These are phyloP conservation scores for Limnephilus lunatus DNA, from an alignment of 2,888 invertebrate species.

Conservation along the genomic window DNA sequence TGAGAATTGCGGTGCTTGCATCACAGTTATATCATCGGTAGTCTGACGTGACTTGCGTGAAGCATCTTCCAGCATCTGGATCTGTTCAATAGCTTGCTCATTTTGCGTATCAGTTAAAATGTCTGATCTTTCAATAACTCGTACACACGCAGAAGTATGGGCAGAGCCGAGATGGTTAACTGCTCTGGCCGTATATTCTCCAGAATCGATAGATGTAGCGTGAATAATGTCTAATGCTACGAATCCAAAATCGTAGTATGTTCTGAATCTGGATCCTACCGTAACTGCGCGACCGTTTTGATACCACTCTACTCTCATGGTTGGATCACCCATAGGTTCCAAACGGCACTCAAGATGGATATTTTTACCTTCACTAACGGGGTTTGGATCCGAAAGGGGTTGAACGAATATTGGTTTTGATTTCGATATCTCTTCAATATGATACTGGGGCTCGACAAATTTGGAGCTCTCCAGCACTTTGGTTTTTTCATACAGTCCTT, in stretches of 20 bases:
- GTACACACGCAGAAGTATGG: slow-evolving; percentile 93
- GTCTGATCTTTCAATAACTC: slow-evolving; percentile 89
- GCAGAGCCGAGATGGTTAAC: slow-evolving; percentile 95
- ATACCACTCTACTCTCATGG: slow-evolving; percentile 97
- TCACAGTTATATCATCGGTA: slow-evolving; percentile 88
- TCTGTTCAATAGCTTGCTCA: slow-evolving; percentile 94
- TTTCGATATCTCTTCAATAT: slow-evolving; percentile 94
- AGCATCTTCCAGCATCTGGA: slow-evolving; percentile 91
- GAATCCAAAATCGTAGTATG: slow-evolving; percentile 98
- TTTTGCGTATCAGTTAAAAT: slow-evolving; percentile 93
- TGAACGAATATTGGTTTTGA: slow-evolving; percentile 96
- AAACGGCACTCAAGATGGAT: slow-evolving; percentile 94
- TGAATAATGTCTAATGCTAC: slow-evolving; percentile 97
- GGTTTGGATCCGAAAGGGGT: slow-evolving; percentile 91
- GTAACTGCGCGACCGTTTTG: slow-evolving; percentile 94
- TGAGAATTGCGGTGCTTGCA: slow-evolving; percentile 92
- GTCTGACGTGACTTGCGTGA: slow-evolving; percentile 83
- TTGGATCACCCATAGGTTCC: slow-evolving; percentile 97
- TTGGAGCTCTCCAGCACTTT: slow-evolving; percentile 90
- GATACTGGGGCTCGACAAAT: slow-evolving; percentile 91
- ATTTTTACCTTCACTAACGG: slow-evolving; percentile 91
- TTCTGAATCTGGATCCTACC: slow-evolving; percentile 94
- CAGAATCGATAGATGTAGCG: slow-evolving; percentile 94
- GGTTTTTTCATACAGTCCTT: slow-evolving; percentile 90
- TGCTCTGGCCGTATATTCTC: slow-evolving; percentile 95